Evolutionary conservation across 2,888 invertebrate genomes (phyloP).

Genomic region (Notodonta dromedarius): DNA sequence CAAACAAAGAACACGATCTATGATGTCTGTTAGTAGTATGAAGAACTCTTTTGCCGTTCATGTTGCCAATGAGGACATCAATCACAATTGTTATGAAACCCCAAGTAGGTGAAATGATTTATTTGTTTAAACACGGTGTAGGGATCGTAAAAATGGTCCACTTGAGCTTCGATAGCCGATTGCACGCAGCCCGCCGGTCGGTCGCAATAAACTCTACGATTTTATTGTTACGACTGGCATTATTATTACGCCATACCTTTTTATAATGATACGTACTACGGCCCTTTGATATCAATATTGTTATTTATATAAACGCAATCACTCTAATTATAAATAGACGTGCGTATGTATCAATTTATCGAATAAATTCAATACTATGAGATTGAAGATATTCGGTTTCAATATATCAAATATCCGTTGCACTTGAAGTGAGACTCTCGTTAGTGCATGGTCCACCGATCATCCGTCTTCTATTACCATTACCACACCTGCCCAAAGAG

Average conservation of each 20-base stretch:
- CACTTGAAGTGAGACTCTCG: slow-evolving; percentile 74
- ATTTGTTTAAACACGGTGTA: slow-evolving; percentile 47
- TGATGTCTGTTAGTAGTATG: slow-evolving; percentile 30
- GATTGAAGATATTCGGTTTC: slow-evolving; percentile 60
- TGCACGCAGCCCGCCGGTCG: slow-evolving; percentile 51
- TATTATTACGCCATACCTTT: slow-evolving; percentile 52
- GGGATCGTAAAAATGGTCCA: slow-evolving; percentile 59
- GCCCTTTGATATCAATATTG: slow-evolving; percentile 14
- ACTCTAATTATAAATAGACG: slow-evolving; percentile 14
- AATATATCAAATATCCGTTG: slow-evolving; percentile 70
- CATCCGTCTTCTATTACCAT: slow-evolving; percentile 68
- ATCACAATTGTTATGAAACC: slow-evolving; percentile 43
- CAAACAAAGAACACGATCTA: slow-evolving; percentile 42
- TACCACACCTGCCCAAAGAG: slow-evolving; percentile 50
- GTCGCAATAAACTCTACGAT: slow-evolving; percentile 63
- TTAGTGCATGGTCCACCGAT: slow-evolving; percentile 72
- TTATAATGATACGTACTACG: slow-evolving; percentile 9
- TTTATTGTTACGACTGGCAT: slow-evolving; percentile 61
- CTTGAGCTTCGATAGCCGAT: slow-evolving; percentile 60
- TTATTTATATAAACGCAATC: neutral
- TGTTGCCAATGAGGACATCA: slow-evolving; percentile 31
- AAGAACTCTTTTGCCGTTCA: slow-evolving; percentile 18
- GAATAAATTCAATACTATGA: slow-evolving; percentile 41
- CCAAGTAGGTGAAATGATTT: slow-evolving; percentile 60
- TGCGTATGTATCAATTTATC: neutral